These are phyloP conservation scores for Phalanger gymnotis DNA, from an alignment of 2,797 vertebrate species.

Conservation along the genomic window DNA sequence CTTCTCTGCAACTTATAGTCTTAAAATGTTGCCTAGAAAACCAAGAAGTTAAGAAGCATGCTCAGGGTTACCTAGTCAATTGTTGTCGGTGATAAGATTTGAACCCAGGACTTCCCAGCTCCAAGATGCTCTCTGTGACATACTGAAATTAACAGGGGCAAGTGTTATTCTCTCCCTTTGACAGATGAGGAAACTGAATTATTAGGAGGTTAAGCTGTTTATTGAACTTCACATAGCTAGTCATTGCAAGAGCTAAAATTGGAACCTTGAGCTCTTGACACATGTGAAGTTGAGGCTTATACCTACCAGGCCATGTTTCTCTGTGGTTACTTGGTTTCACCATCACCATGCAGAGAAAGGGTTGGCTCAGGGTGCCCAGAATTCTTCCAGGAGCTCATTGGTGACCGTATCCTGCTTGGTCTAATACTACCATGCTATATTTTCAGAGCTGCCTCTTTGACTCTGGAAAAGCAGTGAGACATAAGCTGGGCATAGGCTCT, in stretches of 20 bases:
- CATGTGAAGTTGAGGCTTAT: neutral
- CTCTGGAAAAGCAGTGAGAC: neutral
- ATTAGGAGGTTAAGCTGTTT: conserved; percentile 12
- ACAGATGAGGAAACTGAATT: neutral
- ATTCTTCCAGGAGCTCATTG: neutral
- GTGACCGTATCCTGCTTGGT: neutral
- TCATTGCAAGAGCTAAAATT: neutral
- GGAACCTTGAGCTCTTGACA: neutral
- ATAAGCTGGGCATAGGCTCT: neutral
- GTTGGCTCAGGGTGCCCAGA: neutral
- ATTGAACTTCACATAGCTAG: neutral
- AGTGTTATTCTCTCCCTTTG: neutral
- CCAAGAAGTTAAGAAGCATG: no score
- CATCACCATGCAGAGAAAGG: neutral
- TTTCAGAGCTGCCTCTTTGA: neutral
- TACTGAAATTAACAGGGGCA: neutral
- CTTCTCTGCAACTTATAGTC: neutral
- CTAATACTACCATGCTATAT: neutral
- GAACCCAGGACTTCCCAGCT: neutral
- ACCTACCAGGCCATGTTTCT: neutral
- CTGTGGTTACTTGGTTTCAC: neutral
- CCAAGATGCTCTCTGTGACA: neutral
- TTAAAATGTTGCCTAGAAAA: no score
- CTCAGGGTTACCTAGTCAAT: neutral
- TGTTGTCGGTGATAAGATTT: neutral